Evolutionary conservation across 2,113 vertebrate genomes (phyloP), one percentile per base, ranked within the genome.

Genomic region (Bujurquina vittata): DNA sequence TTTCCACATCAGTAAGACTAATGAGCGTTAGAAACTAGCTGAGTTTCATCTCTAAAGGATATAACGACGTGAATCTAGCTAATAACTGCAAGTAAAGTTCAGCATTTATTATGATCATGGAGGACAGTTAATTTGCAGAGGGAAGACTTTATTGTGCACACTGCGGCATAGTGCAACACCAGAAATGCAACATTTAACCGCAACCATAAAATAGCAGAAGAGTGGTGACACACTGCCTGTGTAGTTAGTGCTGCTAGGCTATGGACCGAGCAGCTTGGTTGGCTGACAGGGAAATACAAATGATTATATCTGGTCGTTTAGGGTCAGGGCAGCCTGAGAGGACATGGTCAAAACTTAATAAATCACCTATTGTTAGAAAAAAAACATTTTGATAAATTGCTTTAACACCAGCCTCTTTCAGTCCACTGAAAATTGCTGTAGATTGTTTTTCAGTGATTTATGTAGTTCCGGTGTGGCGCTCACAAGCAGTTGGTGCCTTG

Each of bases 81-180:
- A 73, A 87, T 85, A 78, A 83, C 75, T 59, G 22, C 54, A 26
- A 81, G 62, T 55, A 69, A 63, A 52, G 78, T 74, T 84, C 52
- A 14, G 43, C 56, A 43, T 83, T 73, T 78, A 80, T 83, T 79
- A 57, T 55, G 61, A 73, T 77, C 14, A 55, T 52, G 5, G 74
- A 52, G 61, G 72, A 58, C 12, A 73, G 57, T 73, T 67, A 5
- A 59, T 88, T 85, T 78, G 72, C 11, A 54, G 58, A 40, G 49
- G 6, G 37, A 69, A 31, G 56, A 15, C 60, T 83, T 72, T 61
- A 75, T 33, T 11, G 31, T 4, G 15, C 18, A 20, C 22, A 81
- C 61, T 76, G 81, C 72, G 55, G 75, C 77, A 31, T 52, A 9
- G 76, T 75, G 67, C 69, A 46, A 59, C 58, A 56, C 59, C 52